Evolutionary conservation across 2,888 invertebrate species (phyloP).

Genomic region (Acleris sparsana): DNA sequence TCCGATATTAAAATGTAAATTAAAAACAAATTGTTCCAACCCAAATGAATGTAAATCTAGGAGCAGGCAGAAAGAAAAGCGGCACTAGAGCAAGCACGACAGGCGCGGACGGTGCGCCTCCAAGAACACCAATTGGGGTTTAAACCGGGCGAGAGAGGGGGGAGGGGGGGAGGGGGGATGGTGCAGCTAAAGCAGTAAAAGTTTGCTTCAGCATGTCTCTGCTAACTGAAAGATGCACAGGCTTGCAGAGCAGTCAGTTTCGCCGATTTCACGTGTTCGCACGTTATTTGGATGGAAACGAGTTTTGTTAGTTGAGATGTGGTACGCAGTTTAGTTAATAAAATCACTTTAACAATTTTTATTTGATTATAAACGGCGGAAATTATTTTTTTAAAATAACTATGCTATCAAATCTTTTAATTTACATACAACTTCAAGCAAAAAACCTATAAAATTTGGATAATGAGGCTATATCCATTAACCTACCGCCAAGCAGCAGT

Average conservation of each 20-base stretch:
- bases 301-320: too few species aligned
- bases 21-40: slow-evolving; percentile 14
- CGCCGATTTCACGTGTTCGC: neutral
- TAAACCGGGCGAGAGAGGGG: slow-evolving; percentile 1
- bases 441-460: too few species aligned
- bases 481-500: too few species aligned
- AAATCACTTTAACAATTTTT: too few species aligned
- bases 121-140: slow-evolving; percentile 18
- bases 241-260: neutral
- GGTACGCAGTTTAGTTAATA: too few species aligned
- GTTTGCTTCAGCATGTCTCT: slow-evolving; percentile 23
- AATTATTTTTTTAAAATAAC: too few species aligned
- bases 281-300: too few species aligned
- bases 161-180: neutral
- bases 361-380: too few species aligned
- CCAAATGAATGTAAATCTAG: slow-evolving; percentile 30
- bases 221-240: slow-evolving; percentile 32
- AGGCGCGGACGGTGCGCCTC: slow-evolving; percentile 6
- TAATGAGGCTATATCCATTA: too few species aligned
- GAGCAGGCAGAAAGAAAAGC: slow-evolving; percentile 8
- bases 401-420: too few species aligned
- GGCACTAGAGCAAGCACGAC: neutral
- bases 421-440: too few species aligned
- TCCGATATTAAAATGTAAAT: neutral
- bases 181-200: slow-evolving; percentile 31